phyloP scores from a whole-genome alignment of 2,797 vertebrate genomes.

The Schizothorax lantsangensis region DNA sequence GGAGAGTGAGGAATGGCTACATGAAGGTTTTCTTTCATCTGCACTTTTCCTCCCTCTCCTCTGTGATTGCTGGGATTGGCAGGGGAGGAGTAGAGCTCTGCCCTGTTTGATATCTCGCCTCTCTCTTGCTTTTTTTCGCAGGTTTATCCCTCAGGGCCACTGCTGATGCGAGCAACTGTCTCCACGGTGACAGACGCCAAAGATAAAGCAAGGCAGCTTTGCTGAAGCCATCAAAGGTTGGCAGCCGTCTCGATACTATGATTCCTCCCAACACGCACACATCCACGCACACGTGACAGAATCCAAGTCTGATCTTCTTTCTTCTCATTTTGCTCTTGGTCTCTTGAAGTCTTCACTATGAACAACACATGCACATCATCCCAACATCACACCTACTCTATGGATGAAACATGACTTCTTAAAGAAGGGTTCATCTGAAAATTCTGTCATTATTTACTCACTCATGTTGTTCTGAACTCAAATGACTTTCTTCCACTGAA shows the following conservation, averaged over 20 bases:
- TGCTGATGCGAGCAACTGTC: conserved; percentile 79
- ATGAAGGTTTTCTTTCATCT: conserved; percentile 56
- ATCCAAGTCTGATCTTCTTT: conserved; percentile 61
- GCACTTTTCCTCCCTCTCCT: conserved; percentile 41
- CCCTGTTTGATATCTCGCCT: conserved; percentile 57
- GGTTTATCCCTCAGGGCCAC: conserved; percentile 71
- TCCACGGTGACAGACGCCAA: conserved; percentile 76
- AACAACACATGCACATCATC: conserved; percentile 40
- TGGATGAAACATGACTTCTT: conserved; percentile 59
- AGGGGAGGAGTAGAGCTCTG: conserved; percentile 57
- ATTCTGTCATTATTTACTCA: conserved; percentile 1
- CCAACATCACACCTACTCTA: conserved; percentile 61
- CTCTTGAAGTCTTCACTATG: conserved; percentile 46
- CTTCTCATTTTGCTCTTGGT: conserved; percentile 26
- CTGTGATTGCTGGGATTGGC: conserved; percentile 62
- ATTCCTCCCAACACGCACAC: conserved; percentile 16
- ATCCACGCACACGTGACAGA: conserved; percentile 44
- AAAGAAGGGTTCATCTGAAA: neutral
- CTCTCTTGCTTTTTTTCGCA: conserved; percentile 47
- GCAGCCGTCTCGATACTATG: conserved; percentile 53
- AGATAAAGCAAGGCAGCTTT: conserved; percentile 72
- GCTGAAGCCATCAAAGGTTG: conserved; percentile 71
- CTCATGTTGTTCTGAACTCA: neutral
- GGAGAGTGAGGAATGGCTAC: conserved; percentile 34
- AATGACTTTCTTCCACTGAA: neutral